Evolutionary conservation across 2,113 vertebrate genomes (phyloP).

Genomic region (Aphelocoma coerulescens): DNA sequence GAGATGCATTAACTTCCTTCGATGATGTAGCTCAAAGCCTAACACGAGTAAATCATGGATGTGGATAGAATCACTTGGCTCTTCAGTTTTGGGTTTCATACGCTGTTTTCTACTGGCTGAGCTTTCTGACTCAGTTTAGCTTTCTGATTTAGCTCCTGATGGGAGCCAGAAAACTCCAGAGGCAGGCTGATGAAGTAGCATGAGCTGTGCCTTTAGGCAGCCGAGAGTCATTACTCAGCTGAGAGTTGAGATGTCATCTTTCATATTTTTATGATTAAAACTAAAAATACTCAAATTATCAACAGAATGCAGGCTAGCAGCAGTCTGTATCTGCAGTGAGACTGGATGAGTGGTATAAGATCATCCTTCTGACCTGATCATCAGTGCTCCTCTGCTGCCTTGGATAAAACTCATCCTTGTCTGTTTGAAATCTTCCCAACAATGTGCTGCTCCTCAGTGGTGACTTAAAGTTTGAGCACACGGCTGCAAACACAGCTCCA

Average conservation of each 20-base stretch:
- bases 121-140: not conserved
- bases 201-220: not conserved
- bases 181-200: not conserved
- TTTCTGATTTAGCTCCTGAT: not conserved
- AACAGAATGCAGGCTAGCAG: not conserved
- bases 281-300: not conserved
- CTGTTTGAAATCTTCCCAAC: not conserved
- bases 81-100: not conserved
- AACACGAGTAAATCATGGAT: not conserved
- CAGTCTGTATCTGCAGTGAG: not conserved
- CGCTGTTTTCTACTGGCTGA: not conserved
- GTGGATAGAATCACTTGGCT: not conserved
- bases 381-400: not conserved
- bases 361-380: not conserved
- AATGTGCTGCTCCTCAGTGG: fast-evolving
- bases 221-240: not conserved
- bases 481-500: not conserved
- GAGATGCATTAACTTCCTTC: not conserved
- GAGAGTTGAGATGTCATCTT: not conserved
- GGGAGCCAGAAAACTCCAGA: not conserved
- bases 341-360: not conserved
- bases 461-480: not conserved
- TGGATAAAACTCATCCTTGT: not conserved
- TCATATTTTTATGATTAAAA: not conserved
- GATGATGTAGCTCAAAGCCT: not conserved